phyloP scores from a whole-genome alignment of 2,888 invertebrate species.

The Aricia artaxerxes region DNA sequence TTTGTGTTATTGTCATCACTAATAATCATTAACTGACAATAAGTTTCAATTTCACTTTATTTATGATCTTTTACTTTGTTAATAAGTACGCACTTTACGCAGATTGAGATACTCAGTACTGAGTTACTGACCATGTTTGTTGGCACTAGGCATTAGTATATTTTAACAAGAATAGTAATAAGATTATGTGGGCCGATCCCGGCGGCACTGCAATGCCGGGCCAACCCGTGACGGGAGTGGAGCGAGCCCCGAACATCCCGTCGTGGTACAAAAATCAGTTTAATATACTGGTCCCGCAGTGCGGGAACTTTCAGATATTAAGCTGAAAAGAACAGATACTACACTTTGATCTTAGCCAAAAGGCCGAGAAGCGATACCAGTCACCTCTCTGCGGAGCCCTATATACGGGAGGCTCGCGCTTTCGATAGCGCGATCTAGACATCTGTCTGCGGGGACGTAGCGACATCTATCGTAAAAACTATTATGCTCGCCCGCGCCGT shows the following conservation, averaged over 20 bases:
- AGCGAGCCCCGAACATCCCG: conserved; percentile 29
- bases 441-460: not conserved
- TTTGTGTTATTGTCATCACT: no score
- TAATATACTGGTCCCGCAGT: no score
- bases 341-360: conserved; percentile 29
- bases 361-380: conserved; percentile 22
- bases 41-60: no score
- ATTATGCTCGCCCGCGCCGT: no score
- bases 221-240: conserved; percentile 31
- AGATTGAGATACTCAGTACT: no score
- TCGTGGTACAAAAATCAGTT: no score
- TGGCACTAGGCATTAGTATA: no score
- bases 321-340: conserved; percentile 30
- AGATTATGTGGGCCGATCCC: conserved; percentile 25
- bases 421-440: conserved; percentile 4
- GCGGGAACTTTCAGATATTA: conserved; percentile 28
- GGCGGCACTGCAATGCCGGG: conserved; percentile 31
- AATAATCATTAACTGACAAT: no score
- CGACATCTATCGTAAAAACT: not conserved
- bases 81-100: no score
- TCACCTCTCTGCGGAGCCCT: not conserved
- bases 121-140: no score
- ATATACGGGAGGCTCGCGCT: not conserved
- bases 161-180: no score
- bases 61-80: no score